Evolutionary conservation across 2,113 vertebrate species (phyloP), one percentile per base, ranked within the genome.

Genomic region (Hypomesus transpacificus): DNA sequence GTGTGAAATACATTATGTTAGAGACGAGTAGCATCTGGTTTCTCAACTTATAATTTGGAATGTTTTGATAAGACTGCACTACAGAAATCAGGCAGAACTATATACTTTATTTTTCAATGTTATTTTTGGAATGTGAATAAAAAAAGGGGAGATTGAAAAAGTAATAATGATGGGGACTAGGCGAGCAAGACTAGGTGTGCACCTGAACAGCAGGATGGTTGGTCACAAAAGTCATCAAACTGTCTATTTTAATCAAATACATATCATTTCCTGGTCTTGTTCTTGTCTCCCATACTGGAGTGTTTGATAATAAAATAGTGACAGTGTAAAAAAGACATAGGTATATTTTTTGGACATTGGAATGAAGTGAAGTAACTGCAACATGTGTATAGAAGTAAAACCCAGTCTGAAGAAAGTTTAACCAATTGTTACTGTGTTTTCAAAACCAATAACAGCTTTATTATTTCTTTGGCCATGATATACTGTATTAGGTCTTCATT

Each of bases 1-100:
- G 52, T 21, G 16, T 24, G 82, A 68, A 72, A 76, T 54, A 67
- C 17, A 68, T 79, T 59, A 78, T 70, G 70, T 77, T 28, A 53
- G 52, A 73, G 71, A 70, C 39, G 21, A 18, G 4, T 66, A 72
- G 79, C 76, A 81, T 86, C 87, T 87, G 85, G 59, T 56, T 75
- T 63, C 71, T 66, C 54, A 18, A 34, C 51, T 74, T 26, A 22
- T 67, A 20, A 82, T 82, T 79, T 74, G 39, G 75, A 86, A 88
- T 83, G 74, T 77, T 87, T 74, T 59, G 70, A 87, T 74, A 56
- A 73, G 31, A 66, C 16, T 3, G 69, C 22, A 70, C 14, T 53
- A 46, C 22, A 21, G 18, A 62, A n/a, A 39, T 59, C 3, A 28
- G 39, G 31, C 57, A 52, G 20, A 65, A 58, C 28, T 11, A 14